Base-by-base conservation (phyloP, 2,113 vertebrate species). In the Terrapene triunguis region DNA sequence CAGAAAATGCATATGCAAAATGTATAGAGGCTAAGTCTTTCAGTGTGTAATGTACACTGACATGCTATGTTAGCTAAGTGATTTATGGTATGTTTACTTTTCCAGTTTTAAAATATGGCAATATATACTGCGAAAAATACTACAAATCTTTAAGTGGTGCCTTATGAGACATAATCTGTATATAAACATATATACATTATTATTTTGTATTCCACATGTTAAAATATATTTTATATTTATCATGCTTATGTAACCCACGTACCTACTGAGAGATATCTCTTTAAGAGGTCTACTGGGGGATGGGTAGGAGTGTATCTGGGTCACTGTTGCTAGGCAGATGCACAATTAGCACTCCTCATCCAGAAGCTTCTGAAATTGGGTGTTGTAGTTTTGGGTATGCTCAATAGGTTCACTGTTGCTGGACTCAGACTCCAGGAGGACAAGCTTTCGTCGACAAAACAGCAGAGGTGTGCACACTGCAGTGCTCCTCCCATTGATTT, bases 21-120 rank as follows among this genome's bases (percentile, higher is more conserved):
- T 9, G 57, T 80, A 84, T 76, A 10, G 65, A 69, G 59, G 55
- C 69, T 62, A 94, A 87, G 55, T n/a, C 74, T 93, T 2, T 51
- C 84, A 54, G 79, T 92, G 29, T 1, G 32, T 92, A 85, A 87
- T 85, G 2, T 32, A 92, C 3, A 82, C 35, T 88, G 53, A 4
- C 50, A 27, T 24, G 82, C 79, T 93, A 35, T 48, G 89, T 57
- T 90, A 59, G 83, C 83, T 87, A 95, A 53, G 53, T 94, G 78
- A 84, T 84, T 69, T 85, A 80, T 87, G 53, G 8, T 81, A 3
- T 62, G 32, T 59, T 88, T 93, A 38, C n/a, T 72, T 72, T 82
- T 27, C 62, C 82, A 17, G 8, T 79, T 27, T 83, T 54, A 48
- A 83, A 89, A 47, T 32, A 82, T 88, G 82, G 50, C 24, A 85